phyloP scores from a whole-genome alignment of 2,797 vertebrate genomes.

The Spinibarbus caldwelli region DNA sequence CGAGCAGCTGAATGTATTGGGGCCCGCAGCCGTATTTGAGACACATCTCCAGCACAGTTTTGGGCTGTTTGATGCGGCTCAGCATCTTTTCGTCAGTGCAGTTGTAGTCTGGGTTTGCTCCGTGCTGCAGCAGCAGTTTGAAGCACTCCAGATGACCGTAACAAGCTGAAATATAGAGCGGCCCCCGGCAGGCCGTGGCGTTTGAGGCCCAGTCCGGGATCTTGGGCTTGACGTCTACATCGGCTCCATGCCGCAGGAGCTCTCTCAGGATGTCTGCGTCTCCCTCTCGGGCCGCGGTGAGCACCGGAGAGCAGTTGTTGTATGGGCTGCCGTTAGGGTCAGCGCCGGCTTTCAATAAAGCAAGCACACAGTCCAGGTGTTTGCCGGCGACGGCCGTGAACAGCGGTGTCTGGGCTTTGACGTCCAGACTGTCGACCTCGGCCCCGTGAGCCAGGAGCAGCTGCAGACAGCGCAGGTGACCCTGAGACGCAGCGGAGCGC shows the following conservation, averaged over 20 bases:
- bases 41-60: slow-evolving; percentile 90
- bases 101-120: slow-evolving; percentile 92
- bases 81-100: slow-evolving; percentile 85
- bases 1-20: slow-evolving; percentile 87
- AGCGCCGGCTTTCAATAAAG: slow-evolving; percentile 87
- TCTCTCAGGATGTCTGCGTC: slow-evolving; percentile 79
- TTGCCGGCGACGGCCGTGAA: slow-evolving; percentile 91
- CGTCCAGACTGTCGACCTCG: slow-evolving; percentile 89
- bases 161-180: slow-evolving; percentile 88
- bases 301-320: slow-evolving; percentile 92
- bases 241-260: slow-evolving; percentile 83
- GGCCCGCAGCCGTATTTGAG: slow-evolving; percentile 83
- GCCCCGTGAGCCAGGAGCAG: slow-evolving; percentile 86
- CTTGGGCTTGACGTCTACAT: slow-evolving; percentile 84
- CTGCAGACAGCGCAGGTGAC: slow-evolving; percentile 83
- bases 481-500: slow-evolving; percentile 84
- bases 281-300: slow-evolving; percentile 88
- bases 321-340: slow-evolving; percentile 87
- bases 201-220: slow-evolving; percentile 86
- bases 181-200: slow-evolving; percentile 84
- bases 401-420: slow-evolving; percentile 95
- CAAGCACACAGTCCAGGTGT: slow-evolving; percentile 85
- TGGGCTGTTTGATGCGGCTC: slow-evolving; percentile 83
- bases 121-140: slow-evolving; percentile 84
- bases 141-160: slow-evolving; percentile 93